A percentile compares a stretch with the other conserved stretches of the same genome.
Evolutionary conservation across 1,140 invertebrate species (phyloP).

Genomic region (Sipha flava): DNA sequence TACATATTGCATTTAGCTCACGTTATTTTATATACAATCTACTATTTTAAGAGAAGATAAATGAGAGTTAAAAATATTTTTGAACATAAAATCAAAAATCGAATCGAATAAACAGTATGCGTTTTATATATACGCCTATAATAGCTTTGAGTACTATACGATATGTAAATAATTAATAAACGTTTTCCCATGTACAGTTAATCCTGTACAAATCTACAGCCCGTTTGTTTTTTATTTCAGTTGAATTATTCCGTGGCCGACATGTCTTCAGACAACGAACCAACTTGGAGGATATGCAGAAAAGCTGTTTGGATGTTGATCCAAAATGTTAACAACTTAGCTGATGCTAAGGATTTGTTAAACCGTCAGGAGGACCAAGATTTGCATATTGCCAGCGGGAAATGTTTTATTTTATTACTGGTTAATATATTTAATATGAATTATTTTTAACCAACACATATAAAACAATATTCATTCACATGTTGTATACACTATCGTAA

Average conservation of each 20-base stretch:
- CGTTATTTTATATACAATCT: no score
- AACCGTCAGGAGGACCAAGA: not conserved
- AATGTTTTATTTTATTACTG: not conserved
- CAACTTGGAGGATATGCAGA: constrained; percentile 1
- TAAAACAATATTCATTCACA: not conserved
- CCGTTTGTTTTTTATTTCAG: not conserved
- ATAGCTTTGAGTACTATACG: no score
- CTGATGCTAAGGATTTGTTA: not conserved
- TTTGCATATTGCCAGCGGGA: not conserved
- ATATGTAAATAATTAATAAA: no score
- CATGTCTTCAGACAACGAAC: constrained; percentile 6
- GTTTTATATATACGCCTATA: no score
- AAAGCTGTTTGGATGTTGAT: constrained; percentile 15
- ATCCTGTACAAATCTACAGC: not conserved
- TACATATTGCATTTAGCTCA: no score
- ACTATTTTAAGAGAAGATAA: no score
- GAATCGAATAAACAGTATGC: no score
- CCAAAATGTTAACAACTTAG: not conserved
- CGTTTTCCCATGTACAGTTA: no score
- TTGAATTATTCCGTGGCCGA: not conserved
- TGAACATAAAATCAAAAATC: no score
- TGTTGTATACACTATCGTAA: no score
- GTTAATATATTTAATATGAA: not conserved
- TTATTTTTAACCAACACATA: not conserved
- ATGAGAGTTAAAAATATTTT: no score